Base-by-base conservation (phyloP, 2,888 invertebrate species). In the Electrophaes corylata region DNA sequence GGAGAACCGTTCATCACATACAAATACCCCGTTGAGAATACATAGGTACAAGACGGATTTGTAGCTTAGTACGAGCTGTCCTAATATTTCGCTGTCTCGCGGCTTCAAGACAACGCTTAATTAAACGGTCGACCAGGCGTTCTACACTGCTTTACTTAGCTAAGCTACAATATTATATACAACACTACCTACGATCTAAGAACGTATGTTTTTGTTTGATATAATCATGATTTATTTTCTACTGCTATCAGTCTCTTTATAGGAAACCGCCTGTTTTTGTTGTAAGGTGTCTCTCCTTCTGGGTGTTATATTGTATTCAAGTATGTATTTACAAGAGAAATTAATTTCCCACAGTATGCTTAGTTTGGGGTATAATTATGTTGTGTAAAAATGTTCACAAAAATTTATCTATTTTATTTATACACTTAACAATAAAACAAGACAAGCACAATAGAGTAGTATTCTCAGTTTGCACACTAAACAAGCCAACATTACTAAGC, bases 31-130 rank as follows among this genome's bases (percentile, higher is more conserved):
- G 64, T 48, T 57, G 54, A 55, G 64, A 57, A 61, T 61, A 57
- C 47, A 44, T 60, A 50, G 52, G 55, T 60, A 60, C 49, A 16
- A 55, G 60, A 62, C 31, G 44, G 58, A 61, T 62, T 62, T 63
- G 61, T 63, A 62, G 61, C 59, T 60, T 66, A 64, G 46, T 48
- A 52, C 23, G 35, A 61, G 57, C 60, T 65, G 45, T 53, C 60
- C 50, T 54, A 51, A 67, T 67, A 63, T 60, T 63, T 67, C 61
- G 55, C 55, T 62, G 64, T 63, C 63, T 58, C 53, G 54, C 53
- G 52, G 56, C 49, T 55, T 61, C 60, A 62, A 62, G 64, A 60
- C 60, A 53, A 53, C 54, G 49, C 58, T 67, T 67, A 65, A 64
- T 62, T 63, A 62, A 49, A 46, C 44, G 39, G 55, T 55, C 65